Evolutionary conservation across 2,113 vertebrate genomes (phyloP), one percentile per base, ranked within the genome.

Genomic region (Astur gentilis): DNA sequence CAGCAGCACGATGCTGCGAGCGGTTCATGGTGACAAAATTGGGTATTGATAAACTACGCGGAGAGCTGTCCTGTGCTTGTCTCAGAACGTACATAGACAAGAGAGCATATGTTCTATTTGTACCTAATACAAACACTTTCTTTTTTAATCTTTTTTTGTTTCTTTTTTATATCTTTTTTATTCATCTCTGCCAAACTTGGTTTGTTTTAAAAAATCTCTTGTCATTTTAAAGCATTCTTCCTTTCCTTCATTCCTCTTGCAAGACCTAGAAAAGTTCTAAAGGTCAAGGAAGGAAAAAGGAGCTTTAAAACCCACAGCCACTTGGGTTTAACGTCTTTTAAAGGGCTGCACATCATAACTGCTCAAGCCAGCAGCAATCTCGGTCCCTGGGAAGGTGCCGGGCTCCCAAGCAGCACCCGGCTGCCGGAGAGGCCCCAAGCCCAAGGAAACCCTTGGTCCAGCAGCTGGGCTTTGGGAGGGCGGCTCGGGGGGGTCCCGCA

Each of bases 1-100:
- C 32, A 6, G 44, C 13, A 11, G 62, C 21, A 34, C 1, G 73
- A 40, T 14, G 87, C 73, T 67, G 82, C 6, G 23, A 75, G 80
- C 2, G 7, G n/a, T 13, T 36, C 1, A 0, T 0, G 5, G 36
- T 7, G 85, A 57, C 61, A 34, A 60, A 54, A 21, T 0, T 7
- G 52, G 52, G 60, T 13, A 2, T 25, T 66, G 89, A 22, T 9
- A 14, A 50, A 80, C 6, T 61, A 7, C 2, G 1, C 2, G 80
- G 52, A 67, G 79, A 67, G 20, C 20, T 75, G 91, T 8, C 44
- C 89, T 11, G 40, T 6, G 80, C 61, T 25, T 5, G 15, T 21
- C 65, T 23, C 55, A 22, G 6, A 34, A 22, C 1, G 23, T 27
- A 7, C 42, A 0, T 4, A 67, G 75, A 3, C 44, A 75, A 25